Conservation (phyloP, 2,113 vertebrate genomes). For the Heterochromis multidens region DNA sequence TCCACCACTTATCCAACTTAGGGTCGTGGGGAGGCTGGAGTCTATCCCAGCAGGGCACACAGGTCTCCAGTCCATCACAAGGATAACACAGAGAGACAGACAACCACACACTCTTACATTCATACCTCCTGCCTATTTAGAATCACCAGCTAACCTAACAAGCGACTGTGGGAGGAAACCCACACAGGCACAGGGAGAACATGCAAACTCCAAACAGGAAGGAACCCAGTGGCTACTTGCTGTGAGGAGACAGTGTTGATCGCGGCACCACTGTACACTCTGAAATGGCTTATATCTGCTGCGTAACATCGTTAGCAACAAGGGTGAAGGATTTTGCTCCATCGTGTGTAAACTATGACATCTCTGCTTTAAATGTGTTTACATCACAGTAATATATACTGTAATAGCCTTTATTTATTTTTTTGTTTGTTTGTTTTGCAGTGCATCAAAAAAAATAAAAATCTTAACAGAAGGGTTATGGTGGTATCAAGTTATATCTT, state of each 20-base stretch:
- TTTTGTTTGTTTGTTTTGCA: no score
- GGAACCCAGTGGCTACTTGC: neutral
- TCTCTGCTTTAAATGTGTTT: neutral
- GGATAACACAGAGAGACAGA: neutral
- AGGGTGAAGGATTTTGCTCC: neutral
- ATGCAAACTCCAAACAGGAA: neutral
- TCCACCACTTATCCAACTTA: neutral
- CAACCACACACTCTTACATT: neutral
- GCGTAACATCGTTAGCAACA: neutral
- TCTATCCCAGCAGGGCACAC: neutral
- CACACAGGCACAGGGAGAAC: neutral
- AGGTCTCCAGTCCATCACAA: neutral
- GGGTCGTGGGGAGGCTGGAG: neutral
- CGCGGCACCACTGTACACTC: neutral
- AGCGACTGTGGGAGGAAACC: neutral
- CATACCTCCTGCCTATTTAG: neutral
- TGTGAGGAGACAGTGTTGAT: accelerated
- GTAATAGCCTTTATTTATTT: no score
- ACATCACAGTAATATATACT: neutral
- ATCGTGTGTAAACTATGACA: neutral
- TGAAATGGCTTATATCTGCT: neutral
- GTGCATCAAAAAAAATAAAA: no score
- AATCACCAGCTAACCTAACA: neutral
- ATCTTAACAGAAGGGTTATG: no score
- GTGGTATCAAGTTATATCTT: no score